Evolutionary conservation across 2,888 invertebrate species (phyloP), one percentile per base, ranked within the genome.

Genomic region (Trissoscelio sp.): DNA sequence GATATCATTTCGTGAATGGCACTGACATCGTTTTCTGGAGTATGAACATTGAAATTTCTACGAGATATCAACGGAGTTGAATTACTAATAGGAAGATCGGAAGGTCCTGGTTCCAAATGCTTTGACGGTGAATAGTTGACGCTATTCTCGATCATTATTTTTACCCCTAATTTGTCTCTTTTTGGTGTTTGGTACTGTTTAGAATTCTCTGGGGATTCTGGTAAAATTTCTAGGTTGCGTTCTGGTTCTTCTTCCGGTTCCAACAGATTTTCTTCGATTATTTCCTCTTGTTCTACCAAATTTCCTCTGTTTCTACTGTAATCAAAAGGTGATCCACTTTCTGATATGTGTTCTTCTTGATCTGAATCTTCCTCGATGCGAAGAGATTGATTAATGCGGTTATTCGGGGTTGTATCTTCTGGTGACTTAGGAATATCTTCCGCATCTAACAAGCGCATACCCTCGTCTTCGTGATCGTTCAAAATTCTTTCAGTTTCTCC

Each of bases 11-110:
- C 82, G 20, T 86, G 85, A 28, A 89, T 72, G 11, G 85, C 83
- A 39, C 88, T 85, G 0, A 86, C 53, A n/a, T 82, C 82, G 80
- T 89, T 90, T 55, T 89, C 88, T 1, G 90, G 89, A 11, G 90
- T 90, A n/a, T 22, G 53, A 0, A 31, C 55, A 34, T 12, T 73
- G 7, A 51, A 7, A 6, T 9, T 57, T 9, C 31, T 80, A 16
- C 60, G 51, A 0, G 67, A 11, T 4, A 77, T 22, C 5, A 77
- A 9, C 0, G 81, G 81, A 12, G 66, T 81, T 0, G 77, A 77
- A 20, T 55, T 66, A 11, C 55, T 55, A 3, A 64, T 48, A 0
- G 58, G 69, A 1, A 53, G 20, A 7, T 0, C 5, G 3, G 12
- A 0, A n/a, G 39, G 2, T 12, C 24, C 55, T 3, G 42, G 20